phyloP scores from a whole-genome alignment of 2,888 invertebrate species.

The Morinoia aosen region DNA sequence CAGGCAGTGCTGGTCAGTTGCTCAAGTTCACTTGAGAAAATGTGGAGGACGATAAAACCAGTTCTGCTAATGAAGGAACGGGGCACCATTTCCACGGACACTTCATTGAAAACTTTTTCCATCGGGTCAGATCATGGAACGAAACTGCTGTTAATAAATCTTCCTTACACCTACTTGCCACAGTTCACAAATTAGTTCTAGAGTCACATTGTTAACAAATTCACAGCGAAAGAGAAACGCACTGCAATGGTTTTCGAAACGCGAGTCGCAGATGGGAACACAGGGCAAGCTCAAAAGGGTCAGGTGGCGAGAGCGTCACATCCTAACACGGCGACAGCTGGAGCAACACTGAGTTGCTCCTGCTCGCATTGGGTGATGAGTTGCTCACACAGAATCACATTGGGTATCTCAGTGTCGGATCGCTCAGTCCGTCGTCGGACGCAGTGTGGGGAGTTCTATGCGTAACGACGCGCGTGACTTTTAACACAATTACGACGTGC shows the following conservation, averaged over 20 bases:
- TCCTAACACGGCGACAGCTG: neutral
- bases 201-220: neutral
- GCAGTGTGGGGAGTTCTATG: neutral
- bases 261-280: neutral
- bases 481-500: neutral
- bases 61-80: neutral
- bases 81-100: neutral
- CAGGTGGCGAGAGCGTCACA: neutral
- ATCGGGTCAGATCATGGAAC: neutral
- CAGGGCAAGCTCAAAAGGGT: neutral
- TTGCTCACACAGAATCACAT: neutral
- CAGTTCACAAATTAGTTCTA: neutral
- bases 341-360: neutral
- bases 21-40: neutral
- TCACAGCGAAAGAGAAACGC: neutral
- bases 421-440: neutral
- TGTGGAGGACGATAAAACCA: neutral
- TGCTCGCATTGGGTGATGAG: neutral
- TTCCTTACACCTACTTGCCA: neutral
- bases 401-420: neutral
- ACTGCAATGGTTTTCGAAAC: neutral
- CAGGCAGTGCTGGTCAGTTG: no score
- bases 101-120: neutral
- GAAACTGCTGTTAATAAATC: neutral
- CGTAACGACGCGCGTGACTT: neutral